Base-by-base conservation (phyloP, 2,797 vertebrate genomes). In the Pangasius mekongensis region DNA sequence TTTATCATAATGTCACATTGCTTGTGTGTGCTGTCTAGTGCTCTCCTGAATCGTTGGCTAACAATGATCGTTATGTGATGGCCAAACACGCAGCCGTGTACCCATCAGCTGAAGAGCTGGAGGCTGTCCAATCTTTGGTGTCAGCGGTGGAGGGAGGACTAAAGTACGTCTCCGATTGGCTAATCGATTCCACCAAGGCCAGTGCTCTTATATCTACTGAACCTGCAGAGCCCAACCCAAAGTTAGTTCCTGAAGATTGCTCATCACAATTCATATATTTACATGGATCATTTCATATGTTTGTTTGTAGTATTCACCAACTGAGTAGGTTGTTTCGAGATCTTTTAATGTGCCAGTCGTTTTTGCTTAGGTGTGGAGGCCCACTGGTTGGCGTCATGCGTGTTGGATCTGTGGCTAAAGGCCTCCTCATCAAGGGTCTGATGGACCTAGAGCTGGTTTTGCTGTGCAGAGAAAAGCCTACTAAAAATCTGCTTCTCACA, bases 31-130 rank as follows among this genome's bases (percentile, higher is more conserved):
- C 56, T 83, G 33, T 14, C 2, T 43, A 86, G 84, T 43, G 71
- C 86, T 97, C 97, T 78, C 97, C 97, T 93, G 95, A 97, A 91
- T 98, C 97, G 56, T 97, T 98, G 94, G 97, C 97, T 36, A 97
- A 96, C 11, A 97, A 99, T 92, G 98, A 99, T 95, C 97, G 96
- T 93, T 97, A 98, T 33, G 97, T 98, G 91, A 97, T 98, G 98
- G 97, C 97, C 94, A 99, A 98, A 92, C 98, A 99, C 87, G 95
- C 97, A 90, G 95, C 95, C 89, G 95, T 99, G 88, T 98, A 98
- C 89, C 98, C 98, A 20, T 96, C 96, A 84, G 97, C 97, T 3
- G 97, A 97, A 93, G 97, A 98, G 94, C 97, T 99, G 89, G 98
- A 98, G 92, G 97, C 97, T 62, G 96, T 98, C 89, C 98, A 98